A percentile compares a stretch with the other conserved stretches of the same genome.
These are phyloP conservation scores for Dysidea cf. avara DNA, from an alignment of 37 sponge, comb jelly and placozoan genomes.

Conservation along the genomic window DNA sequence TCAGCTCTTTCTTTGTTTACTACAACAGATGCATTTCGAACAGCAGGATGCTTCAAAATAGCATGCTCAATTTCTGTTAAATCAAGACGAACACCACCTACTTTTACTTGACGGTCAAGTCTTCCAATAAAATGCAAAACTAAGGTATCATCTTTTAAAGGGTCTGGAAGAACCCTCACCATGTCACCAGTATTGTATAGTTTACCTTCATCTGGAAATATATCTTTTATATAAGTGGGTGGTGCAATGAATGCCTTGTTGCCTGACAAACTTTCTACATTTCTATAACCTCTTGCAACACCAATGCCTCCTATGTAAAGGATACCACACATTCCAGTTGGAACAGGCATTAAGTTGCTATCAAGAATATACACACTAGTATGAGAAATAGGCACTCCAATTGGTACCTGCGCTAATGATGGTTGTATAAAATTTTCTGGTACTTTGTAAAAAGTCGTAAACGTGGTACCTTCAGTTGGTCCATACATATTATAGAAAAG, in stretches of 20 bases:
- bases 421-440: not conserved
- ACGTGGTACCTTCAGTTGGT: conserved; percentile 38
- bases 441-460: conserved; percentile 10
- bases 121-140: conserved; percentile 46
- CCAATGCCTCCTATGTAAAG: conserved; percentile 46
- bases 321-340: conserved; percentile 14
- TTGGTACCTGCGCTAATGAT: not conserved
- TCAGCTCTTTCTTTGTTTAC: conserved; percentile 10
- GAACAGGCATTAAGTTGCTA: conserved; percentile 4
- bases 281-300: conserved; percentile 44
- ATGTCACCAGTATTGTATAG: conserved; percentile 50
- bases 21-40: conserved; percentile 19
- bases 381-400: conserved; percentile 27
- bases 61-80: conserved; percentile 47
- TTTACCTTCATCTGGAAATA: conserved; percentile 1
- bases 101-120: conserved; percentile 58
- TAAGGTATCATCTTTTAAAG: no score
- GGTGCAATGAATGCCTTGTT: conserved; percentile 11
- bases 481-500: conserved; percentile 35
- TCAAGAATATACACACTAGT: conserved; percentile 12
- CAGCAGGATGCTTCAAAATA: not conserved
- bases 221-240: no score
- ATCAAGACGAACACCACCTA: conserved; percentile 67
- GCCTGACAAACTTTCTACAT: conserved; percentile 10
- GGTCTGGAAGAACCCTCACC: conserved; percentile 26